A percentile compares a stretch with the other conserved stretches of the same genome.
phyloP scores from a whole-genome alignment of 2,888 invertebrate genomes.

The Aphidius colemani region DNA sequence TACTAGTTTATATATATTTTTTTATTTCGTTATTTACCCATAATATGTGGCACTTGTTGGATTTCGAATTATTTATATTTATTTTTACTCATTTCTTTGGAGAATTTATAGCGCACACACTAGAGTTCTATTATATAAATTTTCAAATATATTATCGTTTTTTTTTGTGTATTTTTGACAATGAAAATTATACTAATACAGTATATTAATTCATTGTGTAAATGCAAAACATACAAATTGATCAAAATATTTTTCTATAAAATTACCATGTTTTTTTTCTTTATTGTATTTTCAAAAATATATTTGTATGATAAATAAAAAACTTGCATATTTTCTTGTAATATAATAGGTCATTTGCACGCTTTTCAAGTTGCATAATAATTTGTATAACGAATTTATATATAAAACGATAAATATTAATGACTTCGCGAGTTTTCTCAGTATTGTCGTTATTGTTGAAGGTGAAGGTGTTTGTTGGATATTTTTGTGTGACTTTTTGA shows the following conservation, averaged over 20 bases:
- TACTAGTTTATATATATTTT: conserved; percentile 30
- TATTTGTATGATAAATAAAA: neutral
- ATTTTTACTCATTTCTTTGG: conserved; percentile 21
- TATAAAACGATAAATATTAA: conserved; percentile 19
- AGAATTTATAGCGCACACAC: too few species aligned
- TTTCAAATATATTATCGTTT: neutral
- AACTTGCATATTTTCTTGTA: neutral
- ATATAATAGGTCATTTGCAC: conserved; percentile 16
- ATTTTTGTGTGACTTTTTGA: conserved; percentile 22
- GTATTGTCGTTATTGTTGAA: neutral
- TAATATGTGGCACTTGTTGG: conserved; percentile 26
- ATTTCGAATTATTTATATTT: conserved; percentile 29
- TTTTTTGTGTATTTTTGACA: neutral
- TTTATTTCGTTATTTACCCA: neutral
- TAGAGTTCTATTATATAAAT: too few species aligned
- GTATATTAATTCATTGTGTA: neutral
- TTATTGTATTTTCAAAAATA: neutral
- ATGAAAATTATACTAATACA: neutral
- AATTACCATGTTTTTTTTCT: neutral
- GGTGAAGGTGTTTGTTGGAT: conserved; percentile 22
- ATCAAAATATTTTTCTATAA: conserved; percentile 4
- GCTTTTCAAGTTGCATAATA: conserved; percentile 6
- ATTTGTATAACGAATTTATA: conserved; percentile 8
- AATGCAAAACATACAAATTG: neutral
- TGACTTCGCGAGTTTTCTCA: neutral